Conservation (phyloP, 1,140 invertebrate genomes). For the Chironomus striatipennis region DNA sequence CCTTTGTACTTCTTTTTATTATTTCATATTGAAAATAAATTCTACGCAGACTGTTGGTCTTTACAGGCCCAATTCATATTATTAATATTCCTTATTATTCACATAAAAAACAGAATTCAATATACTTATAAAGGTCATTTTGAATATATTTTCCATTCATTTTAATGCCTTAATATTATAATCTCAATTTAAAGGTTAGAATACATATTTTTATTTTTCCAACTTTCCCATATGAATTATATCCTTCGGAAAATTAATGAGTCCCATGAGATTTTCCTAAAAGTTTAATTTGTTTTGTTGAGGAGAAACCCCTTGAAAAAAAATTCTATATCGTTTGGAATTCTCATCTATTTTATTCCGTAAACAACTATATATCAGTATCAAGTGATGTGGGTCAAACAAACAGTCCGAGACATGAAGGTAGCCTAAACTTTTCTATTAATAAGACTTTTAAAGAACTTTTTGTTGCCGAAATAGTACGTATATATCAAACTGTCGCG, state of each 20-base stretch:
- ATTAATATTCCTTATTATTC: not conserved
- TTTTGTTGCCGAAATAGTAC: not conserved
- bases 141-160: no score
- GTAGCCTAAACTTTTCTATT: not conserved
- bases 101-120: not conserved
- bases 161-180: no score
- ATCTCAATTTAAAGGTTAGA: not conserved
- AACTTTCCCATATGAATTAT: not conserved
- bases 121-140: no score
- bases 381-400: not conserved
- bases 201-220: not conserved
- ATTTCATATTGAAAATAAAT: no score
- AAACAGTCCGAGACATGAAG: not conserved
- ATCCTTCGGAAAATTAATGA: not conserved
- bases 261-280: not conserved
- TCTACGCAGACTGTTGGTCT: no score
- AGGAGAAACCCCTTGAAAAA: not conserved
- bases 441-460: not conserved
- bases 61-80: no score
- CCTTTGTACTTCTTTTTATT: no score
- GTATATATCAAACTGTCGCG: not conserved
- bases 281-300: slow-evolving; percentile 17
- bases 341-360: not conserved
- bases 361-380: not conserved
- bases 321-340: not conserved